phyloP scores from a whole-genome alignment of 2,888 invertebrate species.

The Amblyteles armatorius region DNA sequence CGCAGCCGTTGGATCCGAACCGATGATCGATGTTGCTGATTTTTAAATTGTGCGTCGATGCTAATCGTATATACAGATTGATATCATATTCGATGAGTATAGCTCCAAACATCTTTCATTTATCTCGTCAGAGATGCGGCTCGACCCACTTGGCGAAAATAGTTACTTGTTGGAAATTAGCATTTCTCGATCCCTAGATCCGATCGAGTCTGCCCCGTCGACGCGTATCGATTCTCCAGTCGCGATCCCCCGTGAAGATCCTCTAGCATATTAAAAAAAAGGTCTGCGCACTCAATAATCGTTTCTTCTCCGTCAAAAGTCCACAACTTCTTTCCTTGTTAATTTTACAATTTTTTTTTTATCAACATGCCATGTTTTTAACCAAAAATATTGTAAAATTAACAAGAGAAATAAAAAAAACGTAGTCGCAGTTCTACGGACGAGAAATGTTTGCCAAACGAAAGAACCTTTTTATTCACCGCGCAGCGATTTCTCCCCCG shows the following conservation, averaged over 20 bases:
- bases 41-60: neutral
- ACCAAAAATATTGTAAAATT: too few species aligned
- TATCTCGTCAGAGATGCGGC: neutral
- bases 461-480: neutral
- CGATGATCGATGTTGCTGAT: constrained; percentile 15
- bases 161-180: neutral
- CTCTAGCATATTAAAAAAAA: neutral
- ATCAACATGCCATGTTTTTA: too few species aligned
- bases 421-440: too few species aligned
- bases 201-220: neutral
- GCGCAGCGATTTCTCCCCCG: constrained; percentile 14
- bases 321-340: too few species aligned
- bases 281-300: too few species aligned
- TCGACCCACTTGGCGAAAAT: neutral
- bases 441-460: too few species aligned
- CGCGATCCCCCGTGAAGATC: neutral
- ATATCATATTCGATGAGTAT: neutral
- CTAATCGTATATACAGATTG: neutral
- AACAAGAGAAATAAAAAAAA: too few species aligned
- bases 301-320: too few species aligned
- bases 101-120: neutral
- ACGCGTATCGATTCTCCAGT: neutral
- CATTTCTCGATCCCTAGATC: neutral
- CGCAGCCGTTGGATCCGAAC: constrained; percentile 34
- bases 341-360: too few species aligned